These are phyloP conservation scores for Drosophila yakuba DNA, from an alignment of 1,140 invertebrate species.

Conservation along the genomic window DNA sequence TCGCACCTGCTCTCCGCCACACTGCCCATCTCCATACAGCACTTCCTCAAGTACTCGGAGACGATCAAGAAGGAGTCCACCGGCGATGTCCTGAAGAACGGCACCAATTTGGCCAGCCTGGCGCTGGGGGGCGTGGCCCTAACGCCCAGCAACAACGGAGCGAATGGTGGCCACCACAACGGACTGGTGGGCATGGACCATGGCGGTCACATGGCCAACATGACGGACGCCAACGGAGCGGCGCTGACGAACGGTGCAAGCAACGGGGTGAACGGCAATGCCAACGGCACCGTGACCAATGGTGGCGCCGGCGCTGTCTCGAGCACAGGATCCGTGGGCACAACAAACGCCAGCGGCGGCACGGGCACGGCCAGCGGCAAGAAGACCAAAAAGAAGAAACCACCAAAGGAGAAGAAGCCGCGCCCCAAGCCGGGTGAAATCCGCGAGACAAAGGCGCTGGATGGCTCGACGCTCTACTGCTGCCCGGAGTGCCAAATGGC, in stretches of 20 bases:
- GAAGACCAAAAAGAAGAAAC: conserved; percentile 94
- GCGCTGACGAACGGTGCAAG: conserved; percentile 63
- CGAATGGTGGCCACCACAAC: conserved; percentile 69
- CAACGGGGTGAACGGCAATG: conserved; percentile 71
- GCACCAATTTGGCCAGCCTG: conserved; percentile 80
- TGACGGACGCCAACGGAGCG: conserved; percentile 72
- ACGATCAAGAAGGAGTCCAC: conserved; percentile 84
- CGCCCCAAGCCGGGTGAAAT: conserved; percentile 93
- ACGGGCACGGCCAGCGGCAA: conserved; percentile 86
- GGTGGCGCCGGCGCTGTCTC: conserved; percentile 67
- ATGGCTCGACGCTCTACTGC: conserved; percentile 93
- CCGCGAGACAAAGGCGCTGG: conserved; percentile 91
- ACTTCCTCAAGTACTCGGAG: conserved; percentile 85
- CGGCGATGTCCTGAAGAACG: conserved; percentile 82
- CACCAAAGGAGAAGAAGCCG: conserved; percentile 87
- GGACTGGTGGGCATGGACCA: conserved; percentile 78
- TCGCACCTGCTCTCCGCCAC: conserved; percentile 84
- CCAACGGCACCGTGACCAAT: conserved; percentile 68
- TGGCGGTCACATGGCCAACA: conserved; percentile 74
- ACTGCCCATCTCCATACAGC: conserved; percentile 85
- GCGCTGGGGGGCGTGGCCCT: conserved; percentile 78
- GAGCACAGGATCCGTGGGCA: conserved; percentile 66
- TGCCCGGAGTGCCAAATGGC: conserved; percentile 95
- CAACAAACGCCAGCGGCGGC: conserved; percentile 65
- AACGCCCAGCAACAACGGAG: conserved; percentile 69